These are phyloP conservation scores for Pseudorhombus dupliciocellatus DNA, from an alignment of 2,113 vertebrate species.

Conservation along the genomic window DNA sequence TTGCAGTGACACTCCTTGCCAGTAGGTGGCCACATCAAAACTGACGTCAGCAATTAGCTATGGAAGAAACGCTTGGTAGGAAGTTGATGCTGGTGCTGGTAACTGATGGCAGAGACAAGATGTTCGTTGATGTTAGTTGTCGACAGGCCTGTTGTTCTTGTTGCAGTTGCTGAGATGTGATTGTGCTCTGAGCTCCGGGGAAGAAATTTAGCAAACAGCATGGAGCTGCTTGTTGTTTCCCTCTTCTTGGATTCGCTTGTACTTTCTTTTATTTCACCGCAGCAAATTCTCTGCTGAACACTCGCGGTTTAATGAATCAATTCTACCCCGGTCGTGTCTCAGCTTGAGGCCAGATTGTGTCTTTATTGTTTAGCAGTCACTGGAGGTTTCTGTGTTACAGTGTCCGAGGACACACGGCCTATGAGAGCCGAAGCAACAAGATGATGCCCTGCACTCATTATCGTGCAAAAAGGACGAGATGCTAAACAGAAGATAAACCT, in stretches of 20 bases:
- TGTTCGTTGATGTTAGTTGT: too few species aligned
- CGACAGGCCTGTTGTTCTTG: neutral
- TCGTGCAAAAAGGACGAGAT: slow-evolving; percentile 26
- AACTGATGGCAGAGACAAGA: too few species aligned
- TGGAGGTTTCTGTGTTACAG: neutral
- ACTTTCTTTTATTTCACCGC: neutral
- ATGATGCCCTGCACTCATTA: slow-evolving; percentile 28
- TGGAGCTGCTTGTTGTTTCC: too few species aligned
- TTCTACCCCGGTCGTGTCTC: too few species aligned
- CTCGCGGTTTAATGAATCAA: neutral
- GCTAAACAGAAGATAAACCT: slow-evolving; percentile 17
- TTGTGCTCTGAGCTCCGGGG: neutral
- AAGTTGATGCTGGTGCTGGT: too few species aligned
- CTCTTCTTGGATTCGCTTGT: too few species aligned
- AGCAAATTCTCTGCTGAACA: neutral
- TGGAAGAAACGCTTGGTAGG: too few species aligned
- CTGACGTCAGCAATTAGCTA: too few species aligned
- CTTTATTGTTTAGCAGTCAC: neutral
- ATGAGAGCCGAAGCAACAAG: neutral
- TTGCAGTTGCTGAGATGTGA: neutral
- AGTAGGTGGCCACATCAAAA: too few species aligned
- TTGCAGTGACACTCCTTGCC: too few species aligned
- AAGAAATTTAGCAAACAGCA: neutral
- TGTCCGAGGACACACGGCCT: too few species aligned
- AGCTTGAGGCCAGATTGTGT: too few species aligned